Percentiles rank a stretch among this genome's conserved stretches.
Evolutionary conservation across 2,113 vertebrate species (phyloP).

Genomic region (Ptychochromis oligacanthus): DNA sequence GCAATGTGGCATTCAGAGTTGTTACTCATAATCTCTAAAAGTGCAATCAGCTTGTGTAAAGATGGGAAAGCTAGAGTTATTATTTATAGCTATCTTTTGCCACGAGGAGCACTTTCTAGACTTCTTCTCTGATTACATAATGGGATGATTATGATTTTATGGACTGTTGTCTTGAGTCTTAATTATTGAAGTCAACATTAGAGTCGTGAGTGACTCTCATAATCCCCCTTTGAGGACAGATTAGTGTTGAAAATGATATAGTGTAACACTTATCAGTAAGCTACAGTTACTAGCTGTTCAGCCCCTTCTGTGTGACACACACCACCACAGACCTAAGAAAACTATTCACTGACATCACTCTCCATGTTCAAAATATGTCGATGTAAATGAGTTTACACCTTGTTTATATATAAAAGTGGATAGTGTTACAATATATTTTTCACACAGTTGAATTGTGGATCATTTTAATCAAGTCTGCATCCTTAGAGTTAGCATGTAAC

Average conservation of each 20-base stretch:
- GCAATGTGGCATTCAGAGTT: neutral
- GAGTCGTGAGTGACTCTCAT: neutral
- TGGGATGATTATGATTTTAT: neutral
- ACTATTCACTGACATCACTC: neutral
- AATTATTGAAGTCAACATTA: neutral
- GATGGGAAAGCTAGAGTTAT: neutral
- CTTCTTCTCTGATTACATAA: slow-evolving; percentile 10
- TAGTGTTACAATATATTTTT: accelerated
- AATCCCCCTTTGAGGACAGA: neutral
- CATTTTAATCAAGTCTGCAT: no score
- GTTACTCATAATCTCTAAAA: neutral
- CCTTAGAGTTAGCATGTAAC: neutral
- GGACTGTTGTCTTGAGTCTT: neutral
- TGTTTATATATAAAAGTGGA: neutral
- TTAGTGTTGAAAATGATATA: neutral
- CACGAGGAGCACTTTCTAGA: neutral
- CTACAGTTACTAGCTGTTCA: neutral
- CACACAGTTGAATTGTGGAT: no score
- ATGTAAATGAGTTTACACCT: neutral
- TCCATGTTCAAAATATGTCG: neutral
- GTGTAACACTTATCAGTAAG: neutral
- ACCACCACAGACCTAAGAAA: neutral
- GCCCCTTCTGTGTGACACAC: neutral
- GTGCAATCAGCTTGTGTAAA: neutral
- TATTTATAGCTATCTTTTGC: slow-evolving; percentile 2